Base-by-base conservation (phyloP, 2,797 vertebrate species). In the Triplophysa yarkandensis region DNA sequence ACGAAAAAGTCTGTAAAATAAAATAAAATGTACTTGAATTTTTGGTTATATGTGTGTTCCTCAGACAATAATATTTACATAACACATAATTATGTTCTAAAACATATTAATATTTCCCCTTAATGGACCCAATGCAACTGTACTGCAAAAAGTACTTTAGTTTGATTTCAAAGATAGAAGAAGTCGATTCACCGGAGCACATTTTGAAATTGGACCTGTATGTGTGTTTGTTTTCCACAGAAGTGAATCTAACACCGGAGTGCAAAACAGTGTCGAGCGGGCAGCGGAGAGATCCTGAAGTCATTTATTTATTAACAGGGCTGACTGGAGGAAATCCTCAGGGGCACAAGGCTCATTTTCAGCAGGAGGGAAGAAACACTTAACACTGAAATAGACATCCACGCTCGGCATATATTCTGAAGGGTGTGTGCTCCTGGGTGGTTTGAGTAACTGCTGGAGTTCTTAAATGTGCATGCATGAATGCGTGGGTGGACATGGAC, bases 281-380 rank as follows among this genome's bases (percentile, higher is more conserved):
- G 69, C 55, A 48, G 68, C 46, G 48, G 52, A 72, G 74, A 48
- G 67, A 63, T 80, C 62, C 66, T 82, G 75, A 82, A 77, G 75
- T 77, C 61, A 71, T 79, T 79, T 77, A 82, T 82, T 82, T 82
- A 82, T 80, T 62, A 79, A 79, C 78, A 74, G 70, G 74, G 27
- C 67, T 60, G 80, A 75, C 69, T 68, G 61, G 50, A 64, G 71
- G 58, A 76, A 71, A 71, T 62, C 62, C 74, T 79, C 75, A 62
- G 70, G 77, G 80, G 80, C 55, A 58, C 44, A 67, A 55, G 77
- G 66, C 77, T 82, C 80, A 74, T 67, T 82, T 82, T 79, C 80
- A 77, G 50, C 21, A 52, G 50, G 60, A 74, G 50, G 58, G 36
- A 71, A 80, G 76, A 75, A 77, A 78, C 75, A 77, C 71, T 78